Conservation (phyloP, 1,140 invertebrate species). For the Papilio polytes region DNA sequence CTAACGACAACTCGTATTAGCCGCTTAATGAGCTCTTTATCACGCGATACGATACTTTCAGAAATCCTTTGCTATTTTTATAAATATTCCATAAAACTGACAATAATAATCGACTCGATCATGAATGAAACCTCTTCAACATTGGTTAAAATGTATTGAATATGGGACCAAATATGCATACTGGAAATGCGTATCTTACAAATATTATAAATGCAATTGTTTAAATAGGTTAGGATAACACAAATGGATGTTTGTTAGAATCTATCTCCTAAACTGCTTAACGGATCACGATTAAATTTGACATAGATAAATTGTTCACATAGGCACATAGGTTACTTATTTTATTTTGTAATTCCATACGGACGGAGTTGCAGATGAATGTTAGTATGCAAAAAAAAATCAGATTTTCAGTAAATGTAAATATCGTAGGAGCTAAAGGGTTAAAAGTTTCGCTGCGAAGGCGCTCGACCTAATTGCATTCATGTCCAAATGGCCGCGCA, state of each 20-base stretch:
- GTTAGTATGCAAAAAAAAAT: background rate
- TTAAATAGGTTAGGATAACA: too few species aligned
- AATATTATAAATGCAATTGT: too few species aligned
- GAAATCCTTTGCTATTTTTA: background rate
- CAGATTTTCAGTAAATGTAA: background rate
- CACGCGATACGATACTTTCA: conserved; percentile 13
- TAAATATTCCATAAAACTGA: background rate
- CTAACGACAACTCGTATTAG: conserved; percentile 6
- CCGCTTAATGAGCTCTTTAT: conserved; percentile 1
- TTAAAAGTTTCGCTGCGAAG: background rate
- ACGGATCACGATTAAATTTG: too few species aligned
- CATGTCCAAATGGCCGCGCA: conserved; percentile 1
- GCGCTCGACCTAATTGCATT: conserved; percentile 28
- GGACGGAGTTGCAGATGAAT: too few species aligned
- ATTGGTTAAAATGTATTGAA: background rate
- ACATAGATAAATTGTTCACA: too few species aligned
- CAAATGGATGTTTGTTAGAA: too few species aligned
- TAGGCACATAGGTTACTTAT: too few species aligned
- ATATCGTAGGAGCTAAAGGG: background rate
- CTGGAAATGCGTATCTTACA: too few species aligned
- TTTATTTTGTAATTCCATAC: too few species aligned
- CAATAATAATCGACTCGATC: background rate
- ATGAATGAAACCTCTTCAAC: background rate
- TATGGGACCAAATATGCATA: too few species aligned
- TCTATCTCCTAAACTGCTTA: too few species aligned